Evolutionary conservation across 1,140 invertebrate species (phyloP), one percentile per base, ranked within the genome.

Genomic region (Psix sp.): DNA sequence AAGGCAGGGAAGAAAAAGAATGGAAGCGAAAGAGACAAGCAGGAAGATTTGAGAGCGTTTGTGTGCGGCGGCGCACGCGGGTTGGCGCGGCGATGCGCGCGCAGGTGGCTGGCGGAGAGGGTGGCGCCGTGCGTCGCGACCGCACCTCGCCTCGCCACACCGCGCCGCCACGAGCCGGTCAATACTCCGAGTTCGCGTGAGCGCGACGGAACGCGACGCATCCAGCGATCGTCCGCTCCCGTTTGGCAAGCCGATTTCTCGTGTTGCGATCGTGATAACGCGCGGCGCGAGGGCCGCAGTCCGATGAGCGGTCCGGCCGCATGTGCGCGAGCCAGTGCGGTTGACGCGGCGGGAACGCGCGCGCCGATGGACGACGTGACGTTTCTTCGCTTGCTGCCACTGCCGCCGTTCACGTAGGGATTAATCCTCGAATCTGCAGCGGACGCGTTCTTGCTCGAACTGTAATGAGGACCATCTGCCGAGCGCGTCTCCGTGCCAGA

Each of bases 41-140:
- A 11, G 33, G 33, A 5, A 10, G 33, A 35, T 13, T 13, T 13
- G 10, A 3, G 33, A 11, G 33, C 33, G 33, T 11, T 11, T 11
- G 1, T 13, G 5, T 2, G 10, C 13, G 2, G 33, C 13, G 18
- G 40, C 40, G n/a, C 17, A 18, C 35, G 38, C 40, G 56, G 57
- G 17, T 51, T 54, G 35, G 59, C 67, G 57, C 46, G 49, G 42
- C 36, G 70, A 38, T 72, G 70, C 70, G 70, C 70, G 70, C 70
- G 70, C 70, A 73, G 60, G 60, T 73, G 60, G 59, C 60, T 49
- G 54, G 51, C 36, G 56, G 70, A 66, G 60, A 66, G 70, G 70
- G 70, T 73, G 70, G 70, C 60, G 70, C 60, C 70, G 70, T 73
- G 31, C 70, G 62, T 66, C 60, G 60, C 54, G 70, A 20, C 70